A percentile compares a stretch with the other conserved stretches of the same genome.
Conservation (phyloP, 2,888 invertebrate genomes). For the Cosmorhoe ocellata region DNA sequence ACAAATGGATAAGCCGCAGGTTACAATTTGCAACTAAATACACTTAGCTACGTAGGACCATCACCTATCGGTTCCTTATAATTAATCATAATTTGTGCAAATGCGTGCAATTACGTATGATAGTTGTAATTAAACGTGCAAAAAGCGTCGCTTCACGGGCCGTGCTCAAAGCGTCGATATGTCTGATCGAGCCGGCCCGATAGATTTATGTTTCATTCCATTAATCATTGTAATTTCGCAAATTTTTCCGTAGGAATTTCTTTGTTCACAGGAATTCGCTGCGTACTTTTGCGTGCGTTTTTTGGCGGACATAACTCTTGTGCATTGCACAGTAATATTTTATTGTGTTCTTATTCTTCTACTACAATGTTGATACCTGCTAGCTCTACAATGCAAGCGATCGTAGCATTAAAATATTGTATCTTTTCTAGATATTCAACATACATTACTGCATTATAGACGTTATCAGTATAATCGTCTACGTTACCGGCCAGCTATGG, state of each 20-base stretch:
- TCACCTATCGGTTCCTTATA: constrained; percentile 23
- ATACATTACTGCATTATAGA: too few species aligned
- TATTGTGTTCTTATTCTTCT: too few species aligned
- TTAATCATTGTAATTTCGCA: constrained; percentile 25
- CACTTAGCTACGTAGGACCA: too few species aligned
- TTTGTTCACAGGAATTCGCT: constrained; percentile 18
- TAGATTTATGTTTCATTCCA: constrained; percentile 33
- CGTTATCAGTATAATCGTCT: too few species aligned
- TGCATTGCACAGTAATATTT: neutral
- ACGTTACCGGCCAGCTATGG: too few species aligned
- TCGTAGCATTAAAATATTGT: too few species aligned
- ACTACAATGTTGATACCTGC: too few species aligned
- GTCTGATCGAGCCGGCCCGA: constrained; percentile 24
- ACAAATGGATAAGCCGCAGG: too few species aligned
- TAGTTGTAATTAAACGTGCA: constrained; percentile 29
- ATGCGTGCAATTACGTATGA: constrained; percentile 29
- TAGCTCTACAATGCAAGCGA: too few species aligned
- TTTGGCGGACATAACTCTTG: constrained; percentile 4
- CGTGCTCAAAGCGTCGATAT: constrained; percentile 33
- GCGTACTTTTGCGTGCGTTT: constrained; percentile 6
- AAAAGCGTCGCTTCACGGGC: constrained; percentile 35
- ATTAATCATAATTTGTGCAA: constrained; percentile 35
- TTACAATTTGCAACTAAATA: too few species aligned
- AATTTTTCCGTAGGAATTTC: constrained; percentile 17
- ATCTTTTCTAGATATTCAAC: too few species aligned